Evolutionary conservation across 2,888 invertebrate species (phyloP).

Genomic region (Chesias legatella): DNA sequence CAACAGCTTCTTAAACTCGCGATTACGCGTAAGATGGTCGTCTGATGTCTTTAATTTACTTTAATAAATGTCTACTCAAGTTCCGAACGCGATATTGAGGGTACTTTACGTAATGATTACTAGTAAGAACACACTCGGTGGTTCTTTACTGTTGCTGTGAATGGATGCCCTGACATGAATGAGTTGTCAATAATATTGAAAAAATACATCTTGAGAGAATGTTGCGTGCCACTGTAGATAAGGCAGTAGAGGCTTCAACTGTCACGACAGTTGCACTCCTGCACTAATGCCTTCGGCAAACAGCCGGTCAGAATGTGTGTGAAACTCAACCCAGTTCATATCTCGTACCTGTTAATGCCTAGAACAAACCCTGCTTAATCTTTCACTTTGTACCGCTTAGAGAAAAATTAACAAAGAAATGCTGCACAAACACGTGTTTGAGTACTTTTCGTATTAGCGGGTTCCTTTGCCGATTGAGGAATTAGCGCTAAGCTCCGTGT

Average conservation of each 20-base stretch:
- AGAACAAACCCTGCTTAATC: constrained; percentile 67
- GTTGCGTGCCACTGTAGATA: constrained; percentile 17
- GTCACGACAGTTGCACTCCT: constrained; percentile 60
- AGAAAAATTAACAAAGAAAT: constrained; percentile 68
- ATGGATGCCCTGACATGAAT: constrained; percentile 28
- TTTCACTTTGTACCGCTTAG: constrained; percentile 71
- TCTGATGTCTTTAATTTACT: constrained; percentile 68
- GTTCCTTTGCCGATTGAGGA: constrained; percentile 49
- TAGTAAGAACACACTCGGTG: constrained; percentile 48
- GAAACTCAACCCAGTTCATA: constrained; percentile 67
- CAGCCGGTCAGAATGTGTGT: constrained; percentile 56
- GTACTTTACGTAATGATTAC: constrained; percentile 48
- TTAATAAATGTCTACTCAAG: constrained; percentile 49
- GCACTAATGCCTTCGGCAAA: constrained; percentile 60
- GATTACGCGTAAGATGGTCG: constrained; percentile 66
- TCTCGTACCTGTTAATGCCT: constrained; percentile 58
- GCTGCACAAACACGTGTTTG: constrained; percentile 50
- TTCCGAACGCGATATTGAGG: constrained; percentile 42
- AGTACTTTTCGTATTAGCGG: constrained; percentile 51
- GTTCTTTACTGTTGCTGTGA: constrained; percentile 46
- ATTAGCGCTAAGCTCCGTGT: constrained; percentile 36
- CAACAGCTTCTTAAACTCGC: constrained; percentile 27
- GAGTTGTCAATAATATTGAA: constrained; percentile 21
- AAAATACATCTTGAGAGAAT: constrained; percentile 17
- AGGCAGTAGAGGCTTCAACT: constrained; percentile 27